Base-by-base conservation (phyloP, 2,888 invertebrate species). In the Morinoia aosen region DNA sequence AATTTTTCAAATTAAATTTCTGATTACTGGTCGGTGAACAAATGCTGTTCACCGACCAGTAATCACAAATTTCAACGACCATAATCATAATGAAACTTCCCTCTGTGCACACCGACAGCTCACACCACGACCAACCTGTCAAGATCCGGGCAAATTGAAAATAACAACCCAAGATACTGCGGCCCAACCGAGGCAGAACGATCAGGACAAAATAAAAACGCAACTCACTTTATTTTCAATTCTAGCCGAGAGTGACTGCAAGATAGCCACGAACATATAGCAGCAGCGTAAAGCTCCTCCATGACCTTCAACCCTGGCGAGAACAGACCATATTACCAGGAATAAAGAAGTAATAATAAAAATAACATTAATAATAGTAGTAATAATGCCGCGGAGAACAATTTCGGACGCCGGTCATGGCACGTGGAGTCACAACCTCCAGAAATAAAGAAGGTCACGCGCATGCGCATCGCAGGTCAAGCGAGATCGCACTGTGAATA, bases 381-480 rank as follows among this genome's bases (percentile, higher is more conserved):
- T 48, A 76, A 76, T 76, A 76, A 76, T 33, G 1, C 33, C 8
- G 7, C 16, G 33, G 7, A 33, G 10, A 76, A 76, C 19, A 76
- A 76, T 33, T 76, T 76, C 8, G 76, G 76, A 19, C 76, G 19
- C 33, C 25, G 25, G 33, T 16, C 76, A 48, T 48, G 48, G 48
- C 25, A 33, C 76, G 76, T 33, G 76, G 8, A 33, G 76, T 76
- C 90, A 33, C 90, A 90, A 90, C 90, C 90, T 90, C 90, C 33
- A 5, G 90, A 39, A 90, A 90, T 90, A 90, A 90, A 90, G 90
- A 90, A 90, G 90, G 39, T 39, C 90, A 90, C n/a, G 90, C 90
- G 11, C 90, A 90, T 8, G 16, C 48, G 40, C 90, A 33, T 40
- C 90, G 12, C 90, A 48, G 48, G 76, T 76, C 76, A 61, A 61